These are phyloP conservation scores for Galemys pyrenaicus DNA, from an alignment of 2,113 vertebrate species.

Conservation along the genomic window DNA sequence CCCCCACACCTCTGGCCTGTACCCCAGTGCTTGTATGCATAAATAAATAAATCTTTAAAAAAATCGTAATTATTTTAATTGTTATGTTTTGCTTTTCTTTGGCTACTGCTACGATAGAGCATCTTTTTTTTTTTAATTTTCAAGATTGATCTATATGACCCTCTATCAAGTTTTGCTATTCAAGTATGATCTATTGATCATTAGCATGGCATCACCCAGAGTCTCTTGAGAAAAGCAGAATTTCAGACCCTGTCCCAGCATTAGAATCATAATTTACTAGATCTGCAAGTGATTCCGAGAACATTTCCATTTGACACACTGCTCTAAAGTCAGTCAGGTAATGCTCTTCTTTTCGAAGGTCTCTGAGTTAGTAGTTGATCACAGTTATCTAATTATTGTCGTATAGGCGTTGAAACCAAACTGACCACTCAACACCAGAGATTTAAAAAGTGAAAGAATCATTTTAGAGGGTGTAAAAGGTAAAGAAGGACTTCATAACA, in stretches of 20 bases:
- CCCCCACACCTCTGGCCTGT: too few relatives aligned
- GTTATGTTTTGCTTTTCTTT: background rate
- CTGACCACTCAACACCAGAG: background rate
- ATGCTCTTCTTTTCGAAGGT: background rate
- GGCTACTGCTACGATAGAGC: background rate
- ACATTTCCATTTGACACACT: background rate
- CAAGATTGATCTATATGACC: background rate
- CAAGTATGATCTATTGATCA: background rate
- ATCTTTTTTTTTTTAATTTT: background rate
- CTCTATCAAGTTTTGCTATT: background rate
- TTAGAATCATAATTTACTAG: conserved; percentile 14
- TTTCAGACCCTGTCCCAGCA: background rate
- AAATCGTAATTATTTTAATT: background rate
- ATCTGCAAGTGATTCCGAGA: background rate
- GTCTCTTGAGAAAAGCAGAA: background rate
- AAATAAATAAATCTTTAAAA: too few relatives aligned
- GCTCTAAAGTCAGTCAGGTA: background rate
- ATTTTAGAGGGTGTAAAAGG: background rate
- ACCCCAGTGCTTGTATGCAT: too few relatives aligned
- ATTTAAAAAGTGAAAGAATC: background rate
- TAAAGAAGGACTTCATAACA: background rate
- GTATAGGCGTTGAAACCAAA: background rate
- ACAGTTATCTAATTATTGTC: background rate
- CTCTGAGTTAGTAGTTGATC: background rate
- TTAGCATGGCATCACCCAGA: background rate